Percentiles rank a stretch among this genome's conserved stretches.
Conservation (phyloP, 2,888 invertebrate species). For the Lysandra coridon region DNA sequence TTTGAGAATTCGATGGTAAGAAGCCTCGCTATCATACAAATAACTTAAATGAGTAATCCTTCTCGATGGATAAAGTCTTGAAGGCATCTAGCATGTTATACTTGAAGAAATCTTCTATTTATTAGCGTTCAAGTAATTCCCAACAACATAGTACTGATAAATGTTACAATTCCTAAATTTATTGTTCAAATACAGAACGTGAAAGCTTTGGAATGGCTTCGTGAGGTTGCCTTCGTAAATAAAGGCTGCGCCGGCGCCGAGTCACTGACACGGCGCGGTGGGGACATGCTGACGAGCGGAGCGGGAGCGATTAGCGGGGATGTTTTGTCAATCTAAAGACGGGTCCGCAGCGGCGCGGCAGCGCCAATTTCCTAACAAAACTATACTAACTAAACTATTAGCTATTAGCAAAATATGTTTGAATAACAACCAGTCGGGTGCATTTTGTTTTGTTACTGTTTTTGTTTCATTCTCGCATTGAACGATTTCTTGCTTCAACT, state of each 20-base stretch:
- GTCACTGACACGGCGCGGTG: conserved; percentile 61
- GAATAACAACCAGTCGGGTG: too few relatives aligned
- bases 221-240: conserved; percentile 53
- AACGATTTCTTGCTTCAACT: too few relatives aligned
- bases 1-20: neutral
- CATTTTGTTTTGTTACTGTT: too few relatives aligned
- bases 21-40: neutral
- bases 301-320: conserved; percentile 35
- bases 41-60: neutral
- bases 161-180: conserved; percentile 37
- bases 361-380: too few relatives aligned
- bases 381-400: too few relatives aligned
- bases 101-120: neutral
- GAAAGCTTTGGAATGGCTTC: conserved; percentile 39
- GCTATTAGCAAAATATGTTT: too few relatives aligned
- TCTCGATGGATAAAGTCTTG: neutral
- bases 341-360: too few relatives aligned
- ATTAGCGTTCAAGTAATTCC: neutral
- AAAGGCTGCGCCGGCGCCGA: conserved; percentile 66
- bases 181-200: conserved; percentile 39
- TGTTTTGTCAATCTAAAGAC: neutral
- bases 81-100: neutral
- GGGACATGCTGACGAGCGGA: conserved; percentile 33
- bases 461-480: too few relatives aligned
- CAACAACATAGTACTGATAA: conserved; percentile 32